Evolutionary conservation across 2,113 vertebrate species (phyloP), one percentile per base, ranked within the genome.

Genomic region (Rhinichthys klamathensis): DNA sequence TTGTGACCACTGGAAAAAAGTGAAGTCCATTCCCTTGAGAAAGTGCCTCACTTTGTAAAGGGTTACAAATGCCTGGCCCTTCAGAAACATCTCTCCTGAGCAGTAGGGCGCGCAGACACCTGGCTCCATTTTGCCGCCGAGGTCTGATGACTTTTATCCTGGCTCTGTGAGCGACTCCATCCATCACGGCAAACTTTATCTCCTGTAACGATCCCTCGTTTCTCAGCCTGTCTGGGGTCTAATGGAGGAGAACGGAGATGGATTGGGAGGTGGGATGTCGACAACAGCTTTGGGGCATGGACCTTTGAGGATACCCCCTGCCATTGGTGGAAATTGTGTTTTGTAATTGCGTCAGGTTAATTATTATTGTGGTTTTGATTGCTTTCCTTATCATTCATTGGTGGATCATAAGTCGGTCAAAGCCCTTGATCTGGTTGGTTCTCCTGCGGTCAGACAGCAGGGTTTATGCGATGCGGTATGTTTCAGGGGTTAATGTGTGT

Each of bases 71-170:
- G 38, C 5, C 21, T 35, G 30, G 38, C 21, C 44, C 12, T 84
- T 35, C n/a, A 51, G 18, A 67, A 54, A n/a, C 13, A 25, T 21
- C 56, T 77, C 13, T 85, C 11, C 6, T 3, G 30, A 84, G 35
- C 73, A 67, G 5, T n/a, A 82, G 38, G 69, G 67, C 30, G 3
- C 25, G 3, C 44, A 35, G 65, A 86, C 77, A 86, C 83, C 85
- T 90, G 63, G 70, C 77, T 85, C 51, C 80, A 81, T 85, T 88
- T 58, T 79, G 73, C 56, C 30, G 38, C 83, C 61, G 67, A 85
- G 73, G 85, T 88, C 83, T 75, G 81, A 85, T 87, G 85, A 87
- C 56, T 90, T 89, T 89, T 89, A 90, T 89, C 87, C 86, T 81
- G 56, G 56, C 60, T 79, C 73, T 18, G 63, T 1, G 61, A 88